These are phyloP conservation scores for Cheilosia vulpina DNA, from an alignment of 2,888 invertebrate species.

Conservation along the genomic window DNA sequence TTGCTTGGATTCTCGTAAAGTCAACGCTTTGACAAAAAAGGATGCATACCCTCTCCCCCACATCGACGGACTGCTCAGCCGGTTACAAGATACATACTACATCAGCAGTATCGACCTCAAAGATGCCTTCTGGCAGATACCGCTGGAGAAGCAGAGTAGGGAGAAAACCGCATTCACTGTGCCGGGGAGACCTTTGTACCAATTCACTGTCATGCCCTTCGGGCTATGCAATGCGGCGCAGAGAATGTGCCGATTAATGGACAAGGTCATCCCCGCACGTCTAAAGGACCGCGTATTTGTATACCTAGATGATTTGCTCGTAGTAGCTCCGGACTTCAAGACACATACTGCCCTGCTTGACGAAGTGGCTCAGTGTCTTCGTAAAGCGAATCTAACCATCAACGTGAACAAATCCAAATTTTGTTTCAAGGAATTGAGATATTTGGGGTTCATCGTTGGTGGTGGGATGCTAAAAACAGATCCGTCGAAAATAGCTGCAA, in stretches of 20 bases:
- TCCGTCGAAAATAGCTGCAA: neutral
- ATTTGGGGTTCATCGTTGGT: neutral
- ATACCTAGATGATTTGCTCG: constrained; percentile 46
- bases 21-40: neutral
- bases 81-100: constrained; percentile 1
- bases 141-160: constrained; percentile 2
- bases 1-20: neutral
- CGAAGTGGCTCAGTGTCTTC: constrained; percentile 3
- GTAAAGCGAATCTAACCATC: constrained; percentile 1
- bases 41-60: constrained; percentile 36
- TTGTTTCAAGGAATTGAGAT: neutral
- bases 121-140: constrained; percentile 10
- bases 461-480: neutral
- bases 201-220: constrained; percentile 55
- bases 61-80: constrained; percentile 14
- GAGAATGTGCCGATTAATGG: neutral
- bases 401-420: neutral
- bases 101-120: neutral
- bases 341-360: constrained; percentile 33
- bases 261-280: constrained; percentile 5
- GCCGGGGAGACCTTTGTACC: constrained; percentile 54
- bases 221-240: neutral
- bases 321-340: constrained; percentile 45
- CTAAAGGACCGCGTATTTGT: constrained; percentile 39
- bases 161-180: constrained; percentile 55